A percentile compares a stretch with the other conserved stretches of the same genome.
Evolutionary conservation across 2,113 vertebrate genomes (phyloP).

Genomic region (Kryptolebias marmoratus): DNA sequence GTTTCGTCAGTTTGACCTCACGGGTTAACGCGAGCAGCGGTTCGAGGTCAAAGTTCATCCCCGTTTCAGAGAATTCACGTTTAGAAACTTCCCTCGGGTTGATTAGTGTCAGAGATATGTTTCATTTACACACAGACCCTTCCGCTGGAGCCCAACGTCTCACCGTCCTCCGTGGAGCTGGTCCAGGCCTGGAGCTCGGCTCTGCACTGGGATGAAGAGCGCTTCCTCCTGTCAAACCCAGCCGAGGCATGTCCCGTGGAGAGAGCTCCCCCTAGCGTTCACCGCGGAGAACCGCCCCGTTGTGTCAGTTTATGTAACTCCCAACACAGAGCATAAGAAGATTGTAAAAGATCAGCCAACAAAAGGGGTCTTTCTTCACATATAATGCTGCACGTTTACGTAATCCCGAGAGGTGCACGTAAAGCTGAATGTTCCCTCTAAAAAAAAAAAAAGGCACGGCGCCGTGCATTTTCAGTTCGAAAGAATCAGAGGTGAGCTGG

Average conservation of each 20-base stretch:
- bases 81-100: too few relatives aligned
- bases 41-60: slow-evolving; percentile 8
- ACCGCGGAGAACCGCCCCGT: background rate
- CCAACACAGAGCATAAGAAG: background rate
- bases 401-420: background rate
- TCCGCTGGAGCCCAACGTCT: too few relatives aligned
- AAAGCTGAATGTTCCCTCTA: background rate
- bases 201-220: background rate
- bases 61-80: background rate
- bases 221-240: background rate
- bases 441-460: background rate
- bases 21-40: too few relatives aligned
- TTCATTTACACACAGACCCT: too few relatives aligned
- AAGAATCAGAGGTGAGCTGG: background rate
- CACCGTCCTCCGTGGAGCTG: background rate
- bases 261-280: slow-evolving; percentile 61
- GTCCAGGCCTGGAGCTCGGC: background rate
- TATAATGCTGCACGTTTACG: slow-evolving; percentile 6
- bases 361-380: background rate
- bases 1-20: background rate
- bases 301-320: slow-evolving; percentile 17
- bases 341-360: background rate
- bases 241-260: slow-evolving; percentile 6
- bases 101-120: too few relatives aligned
- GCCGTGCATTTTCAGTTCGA: background rate